Conservation (phyloP, 92 coral and sea anemone species). For the Montipora capitata region DNA sequence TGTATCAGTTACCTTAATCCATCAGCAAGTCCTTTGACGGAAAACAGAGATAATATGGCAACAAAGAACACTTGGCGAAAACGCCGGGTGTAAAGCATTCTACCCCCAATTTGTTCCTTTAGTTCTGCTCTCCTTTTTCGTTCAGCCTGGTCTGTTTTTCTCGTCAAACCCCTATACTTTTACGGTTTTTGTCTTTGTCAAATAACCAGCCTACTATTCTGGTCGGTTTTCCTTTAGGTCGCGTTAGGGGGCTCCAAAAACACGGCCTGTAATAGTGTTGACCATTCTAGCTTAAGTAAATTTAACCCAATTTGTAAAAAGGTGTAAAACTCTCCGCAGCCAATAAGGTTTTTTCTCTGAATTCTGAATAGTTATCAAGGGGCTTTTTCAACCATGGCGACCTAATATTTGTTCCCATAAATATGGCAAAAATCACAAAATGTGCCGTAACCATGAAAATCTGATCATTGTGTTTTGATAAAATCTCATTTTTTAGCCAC, state of each 20-base stretch:
- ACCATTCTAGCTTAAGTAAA: conserved; percentile 22
- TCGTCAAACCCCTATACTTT: conserved; percentile 15
- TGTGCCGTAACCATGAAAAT: conserved; percentile 28
- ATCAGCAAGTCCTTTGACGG: conserved; percentile 13
- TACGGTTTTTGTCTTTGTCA: not conserved
- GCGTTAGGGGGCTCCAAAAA: conserved; percentile 44
- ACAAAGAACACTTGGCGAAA: conserved; percentile 9
- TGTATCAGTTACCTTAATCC: conserved; percentile 30
- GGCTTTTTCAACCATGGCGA: conserved; percentile 36
- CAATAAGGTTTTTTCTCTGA: conserved; percentile 14
- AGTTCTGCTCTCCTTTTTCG: not conserved
- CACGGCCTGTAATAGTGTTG: conserved; percentile 60
- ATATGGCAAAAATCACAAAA: conserved; percentile 11
- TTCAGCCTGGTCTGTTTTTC: not conserved
- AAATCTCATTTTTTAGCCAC: conserved; percentile 29
- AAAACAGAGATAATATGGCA: conserved; percentile 7
- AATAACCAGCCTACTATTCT: conserved; percentile 4
- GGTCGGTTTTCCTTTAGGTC: conserved; percentile 11
- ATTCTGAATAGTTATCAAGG: conserved; percentile 10
- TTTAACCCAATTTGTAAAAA: conserved; percentile 41
- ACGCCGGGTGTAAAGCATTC: conserved; percentile 32
- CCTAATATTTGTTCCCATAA: not conserved
- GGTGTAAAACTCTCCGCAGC: not conserved
- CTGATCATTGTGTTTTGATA: not conserved
- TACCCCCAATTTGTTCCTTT: not conserved